Percentiles rank a stretch among this genome's conserved stretches.
Conservation (phyloP, 2,113 vertebrate genomes). For the Phoxinus phoxinus region DNA sequence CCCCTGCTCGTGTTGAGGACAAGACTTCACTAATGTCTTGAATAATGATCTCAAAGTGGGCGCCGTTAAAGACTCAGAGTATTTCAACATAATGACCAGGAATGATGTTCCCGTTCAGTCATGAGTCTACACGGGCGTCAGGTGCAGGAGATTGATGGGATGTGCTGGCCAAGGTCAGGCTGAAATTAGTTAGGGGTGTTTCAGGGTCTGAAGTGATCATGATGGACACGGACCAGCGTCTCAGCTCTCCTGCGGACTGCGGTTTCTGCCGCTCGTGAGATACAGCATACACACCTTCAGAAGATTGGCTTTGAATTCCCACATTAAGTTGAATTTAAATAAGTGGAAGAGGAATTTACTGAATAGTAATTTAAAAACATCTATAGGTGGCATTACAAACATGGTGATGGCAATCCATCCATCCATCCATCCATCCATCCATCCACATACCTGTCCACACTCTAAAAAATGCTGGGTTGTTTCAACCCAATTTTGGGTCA, state of each 20-base stretch:
- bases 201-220: not conserved
- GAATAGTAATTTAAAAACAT: not conserved
- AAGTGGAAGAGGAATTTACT: not conserved
- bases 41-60: constrained; percentile 45
- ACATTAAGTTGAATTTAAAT: not conserved
- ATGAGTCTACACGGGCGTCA: constrained; percentile 32
- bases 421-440: too few species aligned
- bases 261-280: not conserved
- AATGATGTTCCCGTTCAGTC: constrained; percentile 34
- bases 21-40: not conserved
- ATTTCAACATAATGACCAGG: constrained; percentile 42
- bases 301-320: not conserved
- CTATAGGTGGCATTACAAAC: not conserved
- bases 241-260: not conserved
- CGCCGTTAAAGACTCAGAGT: constrained; percentile 23
- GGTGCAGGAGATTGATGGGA: constrained; percentile 26
- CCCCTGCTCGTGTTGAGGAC: not conserved
- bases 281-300: not conserved
- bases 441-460: too few species aligned
- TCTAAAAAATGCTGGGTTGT: too few species aligned
- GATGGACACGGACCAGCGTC: not conserved
- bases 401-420: not conserved
- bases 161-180: constrained; percentile 22
- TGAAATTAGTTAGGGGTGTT: not conserved
- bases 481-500: too few species aligned